Conservation (phyloP, 2,113 vertebrate species). For the Stigmatopora argus region DNA sequence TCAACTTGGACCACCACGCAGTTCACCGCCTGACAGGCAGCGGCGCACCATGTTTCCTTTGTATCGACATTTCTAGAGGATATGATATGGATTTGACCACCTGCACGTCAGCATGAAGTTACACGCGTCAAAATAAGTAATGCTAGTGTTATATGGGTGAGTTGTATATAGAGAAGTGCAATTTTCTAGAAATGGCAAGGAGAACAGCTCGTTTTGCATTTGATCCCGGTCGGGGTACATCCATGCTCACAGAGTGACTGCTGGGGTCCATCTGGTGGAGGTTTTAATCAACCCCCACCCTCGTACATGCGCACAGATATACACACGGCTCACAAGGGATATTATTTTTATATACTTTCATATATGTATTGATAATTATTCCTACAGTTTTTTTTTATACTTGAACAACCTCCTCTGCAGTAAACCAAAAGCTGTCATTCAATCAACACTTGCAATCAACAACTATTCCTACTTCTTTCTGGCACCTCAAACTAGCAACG, state of each 20-base stretch:
- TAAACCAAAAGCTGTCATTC: conserved; percentile 13
- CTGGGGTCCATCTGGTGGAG: conserved; percentile 73
- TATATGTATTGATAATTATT: conserved; percentile 28
- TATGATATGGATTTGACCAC: background rate
- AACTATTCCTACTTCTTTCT: conserved; percentile 27
- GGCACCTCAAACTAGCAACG: conserved; percentile 23
- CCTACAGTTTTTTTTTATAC: conserved; percentile 7
- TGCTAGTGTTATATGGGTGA: conserved; percentile 27
- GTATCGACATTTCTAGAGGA: background rate
- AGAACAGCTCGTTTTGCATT: conserved; percentile 58
- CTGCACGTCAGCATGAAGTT: background rate
- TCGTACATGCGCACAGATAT: conserved; percentile 7
- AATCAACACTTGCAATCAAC: conserved; percentile 23
- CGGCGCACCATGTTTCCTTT: background rate
- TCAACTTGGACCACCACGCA: conserved; percentile 53
- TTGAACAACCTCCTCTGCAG: conserved; percentile 6
- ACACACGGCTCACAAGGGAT: conserved; percentile 18
- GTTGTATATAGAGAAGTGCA: conserved; percentile 37
- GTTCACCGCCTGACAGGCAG: conserved; percentile 18
- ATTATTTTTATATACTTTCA: conserved; percentile 8
- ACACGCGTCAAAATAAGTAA: conserved; percentile 7
- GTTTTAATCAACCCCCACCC: conserved; percentile 66
- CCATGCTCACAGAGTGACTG: conserved; percentile 58
- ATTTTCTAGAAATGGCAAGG: conserved; percentile 38
- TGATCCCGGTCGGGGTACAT: conserved; percentile 71